A percentile compares a stretch with the other conserved stretches of the same genome.
phyloP scores from a whole-genome alignment of 2,113 vertebrate genomes.

The Poecilia latipinna region DNA sequence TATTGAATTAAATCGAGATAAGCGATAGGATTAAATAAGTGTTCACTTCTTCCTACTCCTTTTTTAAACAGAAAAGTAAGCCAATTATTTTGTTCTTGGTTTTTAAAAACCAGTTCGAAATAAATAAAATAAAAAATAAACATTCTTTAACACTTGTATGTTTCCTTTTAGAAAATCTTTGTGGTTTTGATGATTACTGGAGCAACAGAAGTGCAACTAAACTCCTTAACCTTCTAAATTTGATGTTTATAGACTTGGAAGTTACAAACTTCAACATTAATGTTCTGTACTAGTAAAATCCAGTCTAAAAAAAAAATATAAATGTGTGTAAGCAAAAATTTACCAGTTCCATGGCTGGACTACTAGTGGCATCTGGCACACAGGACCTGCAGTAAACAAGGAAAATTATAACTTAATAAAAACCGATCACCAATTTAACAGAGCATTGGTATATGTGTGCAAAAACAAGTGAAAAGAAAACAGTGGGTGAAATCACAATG shows the following conservation, averaged over 20 bases:
- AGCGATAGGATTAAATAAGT: too few species aligned
- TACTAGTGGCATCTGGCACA: neutral
- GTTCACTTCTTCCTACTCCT: too few species aligned
- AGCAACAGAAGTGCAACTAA: neutral
- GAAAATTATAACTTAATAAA: slow-evolving; percentile 1
- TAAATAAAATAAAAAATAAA: neutral
- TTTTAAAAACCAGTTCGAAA: too few species aligned
- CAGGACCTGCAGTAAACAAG: slow-evolving; percentile 27
- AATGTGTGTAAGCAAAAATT: neutral
- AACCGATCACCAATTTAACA: too few species aligned
- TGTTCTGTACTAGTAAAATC: neutral
- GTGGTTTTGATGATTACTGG: neutral
- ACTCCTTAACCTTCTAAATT: neutral
- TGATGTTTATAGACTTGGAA: neutral
- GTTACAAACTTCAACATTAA: neutral
- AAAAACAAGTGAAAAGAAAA: neutral
- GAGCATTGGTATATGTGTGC: neutral
- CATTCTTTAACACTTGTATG: neutral
- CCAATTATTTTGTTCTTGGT: too few species aligned
- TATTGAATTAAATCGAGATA: too few species aligned
- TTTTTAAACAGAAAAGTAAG: too few species aligned
- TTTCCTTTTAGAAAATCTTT: neutral
- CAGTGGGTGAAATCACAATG: too few species aligned
- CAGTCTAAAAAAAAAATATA: neutral
- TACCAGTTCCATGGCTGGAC: slow-evolving; percentile 30